Conservation (phyloP, 1,140 invertebrate genomes). For the Phymastichus coffea region DNA sequence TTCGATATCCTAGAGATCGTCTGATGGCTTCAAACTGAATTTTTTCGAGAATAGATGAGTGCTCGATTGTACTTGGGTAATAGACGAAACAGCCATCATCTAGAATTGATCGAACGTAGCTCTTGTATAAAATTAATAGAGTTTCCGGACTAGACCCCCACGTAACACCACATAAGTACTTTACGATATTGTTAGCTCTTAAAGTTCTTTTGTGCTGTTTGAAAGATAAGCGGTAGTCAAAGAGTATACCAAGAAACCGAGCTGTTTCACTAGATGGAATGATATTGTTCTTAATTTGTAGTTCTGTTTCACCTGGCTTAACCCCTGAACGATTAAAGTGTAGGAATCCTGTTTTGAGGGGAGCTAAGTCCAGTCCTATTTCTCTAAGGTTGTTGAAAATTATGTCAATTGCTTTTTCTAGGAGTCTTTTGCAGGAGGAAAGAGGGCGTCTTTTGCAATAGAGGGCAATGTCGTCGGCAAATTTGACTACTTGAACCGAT, state of each 20-base stretch:
- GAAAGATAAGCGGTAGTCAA: slow-evolving; percentile 18
- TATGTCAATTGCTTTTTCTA: neutral
- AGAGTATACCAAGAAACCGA: slow-evolving; percentile 16
- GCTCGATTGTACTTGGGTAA: neutral
- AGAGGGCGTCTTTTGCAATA: neutral
- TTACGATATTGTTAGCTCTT: slow-evolving; percentile 2
- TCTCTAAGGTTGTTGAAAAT: neutral
- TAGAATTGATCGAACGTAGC: slow-evolving; percentile 3
- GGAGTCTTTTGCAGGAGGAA: neutral
- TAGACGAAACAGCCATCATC: slow-evolving; percentile 8
- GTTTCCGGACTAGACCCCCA: slow-evolving; percentile 4
- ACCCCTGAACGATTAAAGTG: neutral
- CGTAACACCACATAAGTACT: slow-evolving; percentile 3
- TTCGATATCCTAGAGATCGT: neutral
- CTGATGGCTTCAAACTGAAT: neutral
- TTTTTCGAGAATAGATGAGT: neutral
- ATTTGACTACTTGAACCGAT: neutral
- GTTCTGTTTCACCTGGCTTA: neutral
- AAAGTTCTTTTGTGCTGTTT: slow-evolving; percentile 5
- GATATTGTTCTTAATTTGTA: neutral
- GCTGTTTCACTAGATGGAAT: neutral
- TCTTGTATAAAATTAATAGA: slow-evolving; percentile 10
- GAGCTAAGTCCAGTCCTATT: neutral
- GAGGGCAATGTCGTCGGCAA: neutral
- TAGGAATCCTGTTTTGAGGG: neutral